Evolutionary conservation across 1,140 invertebrate genomes (phyloP).

Genomic region (Brachionus manjavacas): DNA sequence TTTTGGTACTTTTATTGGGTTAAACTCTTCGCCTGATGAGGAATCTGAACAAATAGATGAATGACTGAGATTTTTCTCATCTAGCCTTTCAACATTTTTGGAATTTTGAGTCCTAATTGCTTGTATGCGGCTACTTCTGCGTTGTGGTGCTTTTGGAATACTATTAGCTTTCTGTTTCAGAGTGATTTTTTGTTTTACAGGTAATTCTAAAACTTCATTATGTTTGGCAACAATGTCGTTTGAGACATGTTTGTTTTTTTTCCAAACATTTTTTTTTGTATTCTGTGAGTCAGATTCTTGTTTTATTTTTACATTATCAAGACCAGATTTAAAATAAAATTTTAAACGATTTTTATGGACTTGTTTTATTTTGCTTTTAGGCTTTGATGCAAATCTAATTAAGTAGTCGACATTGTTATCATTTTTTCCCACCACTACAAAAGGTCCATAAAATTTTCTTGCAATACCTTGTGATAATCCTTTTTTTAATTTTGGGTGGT

Average conservation of each 20-base stretch:
- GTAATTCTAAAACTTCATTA: too few relatives aligned
- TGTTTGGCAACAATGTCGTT: too few relatives aligned
- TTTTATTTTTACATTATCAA: too few relatives aligned
- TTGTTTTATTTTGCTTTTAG: too few relatives aligned
- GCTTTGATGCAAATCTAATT: too few relatives aligned
- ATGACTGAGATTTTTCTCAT: background rate
- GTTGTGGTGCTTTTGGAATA: too few relatives aligned
- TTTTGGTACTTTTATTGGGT: background rate
- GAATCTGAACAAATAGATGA: background rate
- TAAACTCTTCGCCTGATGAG: background rate
- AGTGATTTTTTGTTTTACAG: too few relatives aligned
- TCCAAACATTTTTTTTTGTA: background rate
- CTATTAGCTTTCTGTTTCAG: too few relatives aligned
- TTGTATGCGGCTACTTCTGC: too few relatives aligned
- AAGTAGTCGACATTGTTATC: background rate
- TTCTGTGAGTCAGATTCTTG: background rate
- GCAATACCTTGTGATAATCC: background rate
- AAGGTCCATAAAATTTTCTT: background rate
- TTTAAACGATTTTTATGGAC: too few relatives aligned
- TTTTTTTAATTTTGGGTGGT: constrained; percentile 3
- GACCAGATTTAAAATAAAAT: too few relatives aligned
- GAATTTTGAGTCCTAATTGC: background rate
- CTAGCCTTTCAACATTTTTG: background rate
- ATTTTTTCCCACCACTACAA: background rate
- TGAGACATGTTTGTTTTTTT: too few relatives aligned